Base-by-base conservation (phyloP, 2,113 vertebrate genomes). In the Mugil cephalus region DNA sequence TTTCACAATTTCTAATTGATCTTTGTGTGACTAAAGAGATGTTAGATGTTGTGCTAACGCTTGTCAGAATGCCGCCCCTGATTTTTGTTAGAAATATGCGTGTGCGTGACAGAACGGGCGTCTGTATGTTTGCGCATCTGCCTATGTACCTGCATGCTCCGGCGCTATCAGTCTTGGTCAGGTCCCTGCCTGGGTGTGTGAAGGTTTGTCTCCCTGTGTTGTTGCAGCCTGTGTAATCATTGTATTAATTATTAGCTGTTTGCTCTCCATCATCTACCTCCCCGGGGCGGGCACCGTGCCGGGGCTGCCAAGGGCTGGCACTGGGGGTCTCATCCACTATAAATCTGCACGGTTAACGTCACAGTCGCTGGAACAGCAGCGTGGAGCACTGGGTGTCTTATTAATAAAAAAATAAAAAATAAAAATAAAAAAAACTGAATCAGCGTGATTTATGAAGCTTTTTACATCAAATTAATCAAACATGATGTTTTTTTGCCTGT, bases 181-280 rank as follows among this genome's bases (percentile, higher is more conserved):
- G 91, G 79, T 82, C 77, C 80, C 80, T 75, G 89, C 87, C 80
- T 84, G 86, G 67, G 58, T 88, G 80, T 86, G 82, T 83, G 74
- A 84, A 88, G 87, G 85, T 91, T 91, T 89, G 87, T 92, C 90
- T 91, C 84, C 83, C 89, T 73, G 84, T 92, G 89, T 93, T 92
- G 87, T 90, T 88, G 79, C 87, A 91, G 92, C 77, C 89, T 89
- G 87, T 92, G 89, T 92, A 93, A 93, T 92, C 88, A 91, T 77
- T 82, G 89, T 91, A 94, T 94, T 94, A 93, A 94, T 94, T 93
- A 93, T 94, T 93, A 93, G 90, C 89, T 92, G 90, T 93, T 94
- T 93, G 92, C 89, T 92, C 92, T 91, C 92, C 87, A 92, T 95
- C 92, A 92, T 91, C 78, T 79, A 65, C 82, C 84, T 89, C 85